Evolutionary conservation across 2,797 vertebrate species (phyloP).

Genomic region (Gallinago solitaria): DNA sequence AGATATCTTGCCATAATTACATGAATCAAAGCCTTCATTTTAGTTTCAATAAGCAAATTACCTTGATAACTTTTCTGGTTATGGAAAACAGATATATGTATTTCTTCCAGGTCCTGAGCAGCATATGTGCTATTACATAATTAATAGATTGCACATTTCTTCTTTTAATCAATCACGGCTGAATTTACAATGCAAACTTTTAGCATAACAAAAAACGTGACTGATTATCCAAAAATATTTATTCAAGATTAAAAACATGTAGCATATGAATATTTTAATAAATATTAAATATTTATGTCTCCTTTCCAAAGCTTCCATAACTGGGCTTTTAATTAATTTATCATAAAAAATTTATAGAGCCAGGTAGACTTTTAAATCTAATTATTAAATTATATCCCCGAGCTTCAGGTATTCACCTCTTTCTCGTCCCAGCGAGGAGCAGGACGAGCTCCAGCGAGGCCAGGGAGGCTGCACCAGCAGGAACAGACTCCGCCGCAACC

Average conservation of each 20-base stretch:
- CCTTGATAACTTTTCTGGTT: neutral
- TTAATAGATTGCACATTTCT: neutral
- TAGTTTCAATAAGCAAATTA: slow-evolving; percentile 26
- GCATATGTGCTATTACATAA: neutral
- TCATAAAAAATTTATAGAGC: slow-evolving; percentile 52
- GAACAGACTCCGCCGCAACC: neutral
- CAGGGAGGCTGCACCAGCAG: neutral
- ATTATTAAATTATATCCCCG: neutral
- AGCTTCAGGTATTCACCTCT: neutral
- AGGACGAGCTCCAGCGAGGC: neutral
- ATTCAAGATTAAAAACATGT: slow-evolving; percentile 53
- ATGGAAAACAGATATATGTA: neutral
- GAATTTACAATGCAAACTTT: slow-evolving; percentile 42
- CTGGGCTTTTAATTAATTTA: slow-evolving; percentile 54
- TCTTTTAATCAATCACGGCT: neutral
- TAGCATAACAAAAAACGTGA: slow-evolving; percentile 43
- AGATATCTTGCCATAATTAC: slow-evolving; percentile 36
- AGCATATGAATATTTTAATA: slow-evolving; percentile 58
- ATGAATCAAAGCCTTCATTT: slow-evolving; percentile 62
- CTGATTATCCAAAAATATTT: slow-evolving; percentile 57
- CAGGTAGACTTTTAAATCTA: slow-evolving; percentile 33
- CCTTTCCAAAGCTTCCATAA: slow-evolving; percentile 25
- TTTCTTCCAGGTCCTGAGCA: neutral
- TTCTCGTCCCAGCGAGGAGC: neutral
- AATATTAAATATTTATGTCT: slow-evolving; percentile 59